phyloP scores from a whole-genome alignment of 2,113 vertebrate genomes.

The Acanthochromis polyacanthus region DNA sequence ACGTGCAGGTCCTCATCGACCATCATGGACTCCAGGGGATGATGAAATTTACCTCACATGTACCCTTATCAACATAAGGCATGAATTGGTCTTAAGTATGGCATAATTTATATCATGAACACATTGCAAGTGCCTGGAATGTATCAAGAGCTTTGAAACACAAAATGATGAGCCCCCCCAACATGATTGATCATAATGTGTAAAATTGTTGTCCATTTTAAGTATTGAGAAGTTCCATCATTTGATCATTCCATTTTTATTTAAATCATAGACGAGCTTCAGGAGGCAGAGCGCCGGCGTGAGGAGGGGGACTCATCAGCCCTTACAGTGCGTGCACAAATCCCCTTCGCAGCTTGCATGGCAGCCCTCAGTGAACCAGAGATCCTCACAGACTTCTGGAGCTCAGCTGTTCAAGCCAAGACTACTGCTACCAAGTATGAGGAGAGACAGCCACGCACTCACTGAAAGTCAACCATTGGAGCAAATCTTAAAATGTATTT shows the following conservation, averaged over 20 bases:
- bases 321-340: conserved; percentile 92
- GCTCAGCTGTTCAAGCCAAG: conserved; percentile 96
- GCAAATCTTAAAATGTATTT: not conserved
- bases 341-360: conserved; percentile 96
- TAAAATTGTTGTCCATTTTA: not conserved
- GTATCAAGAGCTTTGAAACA: not conserved
- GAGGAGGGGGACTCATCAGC: conserved; percentile 91
- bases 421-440: conserved; percentile 97
- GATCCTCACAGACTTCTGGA: conserved; percentile 98
- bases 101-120: not conserved
- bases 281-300: conserved; percentile 93
- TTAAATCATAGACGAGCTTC: conserved; percentile 89
- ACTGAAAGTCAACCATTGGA: not conserved
- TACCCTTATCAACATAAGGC: too few species aligned
- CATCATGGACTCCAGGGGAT: too few species aligned
- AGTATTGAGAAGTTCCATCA: too few species aligned
- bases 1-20: too few species aligned
- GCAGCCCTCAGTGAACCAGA: conserved; percentile 95
- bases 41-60: too few species aligned
- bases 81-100: too few species aligned
- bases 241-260: not conserved
- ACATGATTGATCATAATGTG: not conserved
- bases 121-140: not conserved
- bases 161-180: not conserved
- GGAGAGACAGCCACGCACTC: not conserved